These are phyloP conservation scores for Tipula lateralis DNA, from an alignment of 2,888 invertebrate genomes.

Conservation along the genomic window DNA sequence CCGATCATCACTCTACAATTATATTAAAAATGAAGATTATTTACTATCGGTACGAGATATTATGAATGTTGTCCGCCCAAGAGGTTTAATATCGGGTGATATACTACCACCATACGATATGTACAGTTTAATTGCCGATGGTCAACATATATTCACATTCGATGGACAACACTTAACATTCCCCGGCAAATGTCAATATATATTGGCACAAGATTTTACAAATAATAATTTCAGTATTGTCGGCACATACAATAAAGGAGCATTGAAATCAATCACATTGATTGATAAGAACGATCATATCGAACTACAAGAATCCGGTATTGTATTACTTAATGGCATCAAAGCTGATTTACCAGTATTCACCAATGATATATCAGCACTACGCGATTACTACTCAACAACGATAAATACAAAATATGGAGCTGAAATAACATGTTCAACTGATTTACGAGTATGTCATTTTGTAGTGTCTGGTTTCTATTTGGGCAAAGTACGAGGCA, in stretches of 20 bases:
- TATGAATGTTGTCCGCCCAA: constrained; percentile 55
- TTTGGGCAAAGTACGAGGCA: constrained; percentile 76
- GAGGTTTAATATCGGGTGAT: constrained; percentile 53
- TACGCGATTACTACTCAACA: constrained; percentile 55
- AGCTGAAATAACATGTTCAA: constrained; percentile 57
- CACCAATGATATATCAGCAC: constrained; percentile 58
- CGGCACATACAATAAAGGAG: constrained; percentile 65
- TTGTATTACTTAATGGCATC: constrained; percentile 61
- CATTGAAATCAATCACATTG: constrained; percentile 62
- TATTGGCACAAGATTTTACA: constrained; percentile 76
- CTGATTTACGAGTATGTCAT: constrained; percentile 62
- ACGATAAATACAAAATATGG: constrained; percentile 61
- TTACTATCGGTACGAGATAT: constrained; percentile 53
- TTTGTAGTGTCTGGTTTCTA: constrained; percentile 79
- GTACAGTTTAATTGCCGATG: constrained; percentile 67
- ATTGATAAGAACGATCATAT: constrained; percentile 61
- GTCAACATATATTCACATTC: constrained; percentile 82
- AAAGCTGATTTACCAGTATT: constrained; percentile 64
- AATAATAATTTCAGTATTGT: constrained; percentile 82
- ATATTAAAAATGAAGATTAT: constrained; percentile 55
- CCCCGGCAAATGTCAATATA: constrained; percentile 77
- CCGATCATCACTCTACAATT: constrained; percentile 47
- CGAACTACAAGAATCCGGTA: constrained; percentile 61
- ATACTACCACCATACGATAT: constrained; percentile 64
- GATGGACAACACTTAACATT: constrained; percentile 77